Evolutionary conservation across 2,113 vertebrate genomes (phyloP).

Genomic region (Neofelis nebulosa): DNA sequence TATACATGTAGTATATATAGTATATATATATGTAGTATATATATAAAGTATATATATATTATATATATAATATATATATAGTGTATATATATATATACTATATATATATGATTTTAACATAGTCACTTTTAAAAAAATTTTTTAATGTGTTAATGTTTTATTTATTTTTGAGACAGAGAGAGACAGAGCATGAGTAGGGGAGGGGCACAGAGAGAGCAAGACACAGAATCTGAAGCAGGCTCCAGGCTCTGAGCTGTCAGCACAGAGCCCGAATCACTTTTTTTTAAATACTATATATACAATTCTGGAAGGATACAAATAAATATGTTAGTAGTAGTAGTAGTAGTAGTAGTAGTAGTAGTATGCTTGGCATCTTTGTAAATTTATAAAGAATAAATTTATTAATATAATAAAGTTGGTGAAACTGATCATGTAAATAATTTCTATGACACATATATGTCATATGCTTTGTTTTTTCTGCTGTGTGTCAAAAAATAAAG

Average conservation of each 20-base stretch:
- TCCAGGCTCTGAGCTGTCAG: too few species aligned
- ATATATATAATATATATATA: too few species aligned
- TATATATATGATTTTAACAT: background rate
- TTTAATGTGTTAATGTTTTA: too few species aligned
- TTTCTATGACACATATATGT: background rate
- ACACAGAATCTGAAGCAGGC: too few species aligned
- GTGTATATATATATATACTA: too few species aligned
- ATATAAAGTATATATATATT: too few species aligned
- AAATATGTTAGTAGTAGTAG: background rate
- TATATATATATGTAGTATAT: too few species aligned
- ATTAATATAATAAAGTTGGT: background rate
- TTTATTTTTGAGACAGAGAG: too few species aligned
- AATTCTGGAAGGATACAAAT: conserved; percentile 17
- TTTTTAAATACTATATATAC: background rate
- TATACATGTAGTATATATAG: too few species aligned
- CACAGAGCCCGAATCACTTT: too few species aligned
- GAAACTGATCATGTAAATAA: conserved; percentile 15
- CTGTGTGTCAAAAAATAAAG: background rate
- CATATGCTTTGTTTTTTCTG: background rate
- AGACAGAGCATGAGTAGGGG: too few species aligned
- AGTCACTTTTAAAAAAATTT: background rate
- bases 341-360: background rate
- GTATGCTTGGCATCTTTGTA: background rate
- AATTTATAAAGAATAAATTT: background rate
- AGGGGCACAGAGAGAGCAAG: too few species aligned